These are phyloP conservation scores for Eumaeus atala DNA, from an alignment of 1,140 invertebrate genomes.

Conservation along the genomic window DNA sequence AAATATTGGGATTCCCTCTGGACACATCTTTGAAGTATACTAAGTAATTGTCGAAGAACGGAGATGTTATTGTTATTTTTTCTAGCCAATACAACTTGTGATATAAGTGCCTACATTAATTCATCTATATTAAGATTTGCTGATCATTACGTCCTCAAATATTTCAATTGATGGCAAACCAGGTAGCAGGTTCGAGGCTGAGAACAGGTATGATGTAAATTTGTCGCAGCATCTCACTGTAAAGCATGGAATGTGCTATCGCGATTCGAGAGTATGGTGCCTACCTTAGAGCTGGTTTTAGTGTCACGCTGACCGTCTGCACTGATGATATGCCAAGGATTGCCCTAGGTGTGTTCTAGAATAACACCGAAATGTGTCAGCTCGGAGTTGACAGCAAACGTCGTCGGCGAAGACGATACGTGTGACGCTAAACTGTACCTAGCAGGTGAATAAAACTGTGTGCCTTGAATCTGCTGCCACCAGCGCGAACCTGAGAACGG, in stretches of 20 bases:
- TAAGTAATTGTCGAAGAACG: slow-evolving; percentile 2
- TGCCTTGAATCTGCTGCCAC: slow-evolving; percentile 15
- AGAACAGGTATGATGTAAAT: background rate
- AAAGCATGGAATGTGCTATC: slow-evolving; percentile 7
- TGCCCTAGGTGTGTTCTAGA: too few relatives aligned
- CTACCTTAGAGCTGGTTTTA: too few relatives aligned
- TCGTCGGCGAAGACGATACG: too few relatives aligned
- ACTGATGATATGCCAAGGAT: too few relatives aligned
- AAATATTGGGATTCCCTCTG: background rate
- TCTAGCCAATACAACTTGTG: background rate
- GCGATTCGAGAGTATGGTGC: too few relatives aligned
- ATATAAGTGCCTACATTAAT: background rate
- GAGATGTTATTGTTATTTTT: background rate
- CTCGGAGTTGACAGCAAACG: too few relatives aligned
- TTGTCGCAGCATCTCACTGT: background rate
- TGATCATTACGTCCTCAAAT: background rate
- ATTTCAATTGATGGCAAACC: slow-evolving; percentile 10
- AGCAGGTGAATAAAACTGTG: slow-evolving; percentile 5
- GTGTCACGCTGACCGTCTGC: too few relatives aligned
- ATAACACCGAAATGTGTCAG: too few relatives aligned
- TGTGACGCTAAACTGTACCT: too few relatives aligned
- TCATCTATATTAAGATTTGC: background rate
- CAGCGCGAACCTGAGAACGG: slow-evolving; percentile 44
- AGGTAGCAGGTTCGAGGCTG: slow-evolving; percentile 15
- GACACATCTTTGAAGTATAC: slow-evolving; percentile 6